phyloP scores from a whole-genome alignment of 2,888 invertebrate species.

The Cataglyphis altisquamis region DNA sequence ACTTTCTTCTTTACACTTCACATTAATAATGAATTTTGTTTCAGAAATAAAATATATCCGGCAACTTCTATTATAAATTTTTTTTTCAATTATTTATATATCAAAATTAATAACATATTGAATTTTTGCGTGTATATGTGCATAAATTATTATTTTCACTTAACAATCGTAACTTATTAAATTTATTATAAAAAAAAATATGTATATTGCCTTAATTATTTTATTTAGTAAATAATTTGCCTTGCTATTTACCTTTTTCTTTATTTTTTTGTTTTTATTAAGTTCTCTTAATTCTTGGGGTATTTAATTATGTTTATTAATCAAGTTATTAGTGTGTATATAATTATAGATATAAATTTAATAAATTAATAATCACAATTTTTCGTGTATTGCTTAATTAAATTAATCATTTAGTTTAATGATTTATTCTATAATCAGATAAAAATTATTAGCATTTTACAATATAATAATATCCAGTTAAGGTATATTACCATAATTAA shows the following conservation, averaged over 20 bases:
- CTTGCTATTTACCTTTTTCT: neutral
- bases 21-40: neutral
- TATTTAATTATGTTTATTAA: neutral
- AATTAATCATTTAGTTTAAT: neutral
- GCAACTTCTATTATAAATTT: neutral
- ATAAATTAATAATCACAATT: constrained; percentile 14
- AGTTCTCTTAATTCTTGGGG: neutral
- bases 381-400: neutral
- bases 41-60: neutral
- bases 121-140: neutral
- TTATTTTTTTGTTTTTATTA: neutral
- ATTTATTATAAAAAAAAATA: neutral
- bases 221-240: neutral
- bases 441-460: neutral
- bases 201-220: neutral
- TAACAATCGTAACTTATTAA: neutral
- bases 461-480: constrained; percentile 1
- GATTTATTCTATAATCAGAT: neutral
- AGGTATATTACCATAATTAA: constrained; percentile 13
- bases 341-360: constrained; percentile 1
- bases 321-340: neutral
- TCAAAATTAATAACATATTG: neutral
- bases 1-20: neutral
- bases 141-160: neutral
- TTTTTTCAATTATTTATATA: constrained; percentile 2